Percentiles rank a stretch among this genome's conserved stretches.
These are phyloP conservation scores for Hirtodrosophila duncani DNA, from an alignment of 2,888 invertebrate genomes.

Conservation along the genomic window DNA sequence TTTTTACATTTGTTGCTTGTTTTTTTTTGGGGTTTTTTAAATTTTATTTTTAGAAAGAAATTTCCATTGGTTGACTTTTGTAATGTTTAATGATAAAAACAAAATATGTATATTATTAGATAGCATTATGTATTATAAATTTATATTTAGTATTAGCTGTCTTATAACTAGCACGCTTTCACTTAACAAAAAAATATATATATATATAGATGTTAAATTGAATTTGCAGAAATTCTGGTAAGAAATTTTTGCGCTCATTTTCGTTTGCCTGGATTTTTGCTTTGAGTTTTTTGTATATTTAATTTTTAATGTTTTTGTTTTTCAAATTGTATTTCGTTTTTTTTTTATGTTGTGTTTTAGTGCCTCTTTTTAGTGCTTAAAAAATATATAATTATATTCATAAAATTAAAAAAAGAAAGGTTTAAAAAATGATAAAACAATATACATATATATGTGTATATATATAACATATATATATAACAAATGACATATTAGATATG, in stretches of 20 bases:
- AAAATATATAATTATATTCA: too few species aligned
- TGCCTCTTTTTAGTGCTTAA: too few species aligned
- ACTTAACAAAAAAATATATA: conserved; percentile 32
- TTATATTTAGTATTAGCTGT: conserved; percentile 52
- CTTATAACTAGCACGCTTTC: conserved; percentile 49
- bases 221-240: conserved; percentile 27
- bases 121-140: conserved; percentile 27
- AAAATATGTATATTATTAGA: conserved; percentile 47
- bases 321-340: too few species aligned
- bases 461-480: too few species aligned
- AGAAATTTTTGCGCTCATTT: conserved; percentile 26
- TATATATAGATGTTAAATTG: conserved; percentile 24
- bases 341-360: too few species aligned
- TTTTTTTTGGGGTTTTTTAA: conserved; percentile 13
- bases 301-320: background rate
- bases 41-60: conserved; percentile 23
- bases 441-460: too few species aligned
- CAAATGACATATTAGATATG: too few species aligned
- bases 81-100: conserved; percentile 41
- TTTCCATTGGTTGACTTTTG: conserved; percentile 38
- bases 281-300: conserved; percentile 22
- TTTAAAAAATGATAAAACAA: too few species aligned
- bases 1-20: conserved; percentile 35
- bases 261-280: conserved; percentile 4
- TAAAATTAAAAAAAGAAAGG: too few species aligned